These are phyloP conservation scores for Protula sp. DNA, from an alignment of 2,888 invertebrate genomes.

Conservation along the genomic window DNA sequence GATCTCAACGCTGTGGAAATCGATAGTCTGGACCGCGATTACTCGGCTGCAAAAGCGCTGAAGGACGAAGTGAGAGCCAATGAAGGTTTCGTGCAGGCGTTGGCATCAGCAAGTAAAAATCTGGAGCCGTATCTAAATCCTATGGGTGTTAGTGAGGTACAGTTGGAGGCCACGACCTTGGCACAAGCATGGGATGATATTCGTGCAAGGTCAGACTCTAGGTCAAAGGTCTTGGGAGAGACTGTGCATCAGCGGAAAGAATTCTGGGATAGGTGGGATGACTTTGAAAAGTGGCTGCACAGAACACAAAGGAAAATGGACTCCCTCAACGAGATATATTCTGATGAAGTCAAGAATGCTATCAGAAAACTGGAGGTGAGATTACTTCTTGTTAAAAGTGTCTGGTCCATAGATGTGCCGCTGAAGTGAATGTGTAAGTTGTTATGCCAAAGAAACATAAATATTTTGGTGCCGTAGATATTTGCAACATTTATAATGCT, in stretches of 20 bases:
- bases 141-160: conserved; percentile 34
- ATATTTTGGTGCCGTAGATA: too few species aligned
- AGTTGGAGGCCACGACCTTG: conserved; percentile 73
- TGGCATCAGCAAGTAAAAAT: conserved; percentile 15
- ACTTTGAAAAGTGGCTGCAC: conserved; percentile 72
- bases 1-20: conserved; percentile 39
- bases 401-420: too few species aligned
- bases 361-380: conserved; percentile 70
- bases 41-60: too few species aligned
- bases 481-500: too few species aligned
- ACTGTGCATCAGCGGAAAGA: conserved; percentile 32
- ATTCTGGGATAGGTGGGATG: conserved; percentile 71
- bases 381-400: too few species aligned
- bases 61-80: background rate
- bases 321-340: conserved; percentile 73
- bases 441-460: too few species aligned
- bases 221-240: conserved; percentile 56
- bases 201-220: conserved; percentile 62
- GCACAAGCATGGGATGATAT: conserved; percentile 78
- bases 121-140: conserved; percentile 38
- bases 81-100: background rate
- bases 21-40: conserved; percentile 38
- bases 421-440: too few species aligned
- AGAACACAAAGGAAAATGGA: conserved; percentile 55
- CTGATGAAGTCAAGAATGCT: conserved; percentile 78